These are phyloP conservation scores for Agrochola circellaris DNA, from an alignment of 2,888 invertebrate species.

Conservation along the genomic window DNA sequence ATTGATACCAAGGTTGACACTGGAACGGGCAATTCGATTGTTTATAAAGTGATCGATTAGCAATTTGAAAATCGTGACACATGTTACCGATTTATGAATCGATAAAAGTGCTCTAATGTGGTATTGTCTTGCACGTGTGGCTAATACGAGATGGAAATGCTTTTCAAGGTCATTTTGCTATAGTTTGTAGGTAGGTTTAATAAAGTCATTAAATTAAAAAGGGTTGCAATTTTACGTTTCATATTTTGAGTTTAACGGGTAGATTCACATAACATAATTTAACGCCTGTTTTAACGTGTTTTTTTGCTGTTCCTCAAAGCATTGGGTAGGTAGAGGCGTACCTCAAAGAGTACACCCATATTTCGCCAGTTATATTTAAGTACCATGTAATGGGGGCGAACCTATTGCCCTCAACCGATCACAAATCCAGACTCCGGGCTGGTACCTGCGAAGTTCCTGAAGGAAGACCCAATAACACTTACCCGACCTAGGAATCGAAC, in stretches of 20 bases:
- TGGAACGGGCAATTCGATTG: conserved; percentile 34
- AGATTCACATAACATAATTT: neutral
- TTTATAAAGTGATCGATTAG: conserved; percentile 46
- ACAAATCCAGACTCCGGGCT: neutral
- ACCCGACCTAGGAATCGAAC: neutral
- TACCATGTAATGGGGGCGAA: neutral
- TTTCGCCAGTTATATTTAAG: neutral
- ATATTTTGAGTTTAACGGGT: neutral
- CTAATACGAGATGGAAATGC: conserved; percentile 12
- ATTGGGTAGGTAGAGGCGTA: neutral
- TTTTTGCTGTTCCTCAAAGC: too few species aligned
- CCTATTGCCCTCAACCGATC: neutral
- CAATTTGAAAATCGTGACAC: conserved; percentile 48
- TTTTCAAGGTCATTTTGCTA: conserved; percentile 7
- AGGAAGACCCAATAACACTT: neutral
- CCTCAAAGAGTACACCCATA: neutral
- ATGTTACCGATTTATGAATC: conserved; percentile 38
- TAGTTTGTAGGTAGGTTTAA: neutral
- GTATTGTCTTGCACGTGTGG: conserved; percentile 34
- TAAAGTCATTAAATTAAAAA: neutral
- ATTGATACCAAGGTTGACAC: conserved; percentile 53
- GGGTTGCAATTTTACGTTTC: neutral
- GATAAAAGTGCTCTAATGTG: conserved; percentile 42
- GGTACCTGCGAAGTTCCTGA: neutral
- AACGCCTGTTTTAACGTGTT: neutral